Evolutionary conservation across 2,888 invertebrate genomes (phyloP).

Genomic region (Gymnocheta viridis): DNA sequence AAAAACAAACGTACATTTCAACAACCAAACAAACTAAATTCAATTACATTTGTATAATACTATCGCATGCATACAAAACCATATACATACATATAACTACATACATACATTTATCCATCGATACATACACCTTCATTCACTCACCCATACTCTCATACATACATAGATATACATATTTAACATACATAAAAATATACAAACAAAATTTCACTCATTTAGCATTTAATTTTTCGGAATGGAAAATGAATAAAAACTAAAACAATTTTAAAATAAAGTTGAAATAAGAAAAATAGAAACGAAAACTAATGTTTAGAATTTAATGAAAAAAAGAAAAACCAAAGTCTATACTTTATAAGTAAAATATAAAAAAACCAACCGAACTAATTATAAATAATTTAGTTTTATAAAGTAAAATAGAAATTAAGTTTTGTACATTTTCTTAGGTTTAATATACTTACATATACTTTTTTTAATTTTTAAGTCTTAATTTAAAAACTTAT

Average conservation of each 20-base stretch:
- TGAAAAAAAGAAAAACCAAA: conserved; percentile 70
- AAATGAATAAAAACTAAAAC: conserved; percentile 47
- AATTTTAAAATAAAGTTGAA: conserved; percentile 20
- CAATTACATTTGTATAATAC: conserved; percentile 69
- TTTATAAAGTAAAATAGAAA: conserved; percentile 31
- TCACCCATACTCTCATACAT: conserved; percentile 36
- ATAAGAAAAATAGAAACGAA: conserved; percentile 23
- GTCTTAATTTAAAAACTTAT: conserved; percentile 61
- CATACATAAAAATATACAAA: not conserved
- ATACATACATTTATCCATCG: not conserved
- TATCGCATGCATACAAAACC: conserved; percentile 51
- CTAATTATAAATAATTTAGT: conserved; percentile 41
- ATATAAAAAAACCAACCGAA: conserved; percentile 10
- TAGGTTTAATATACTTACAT: too few relatives aligned
- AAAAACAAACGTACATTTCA: conserved; percentile 55
- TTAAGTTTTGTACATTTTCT: conserved; percentile 63
- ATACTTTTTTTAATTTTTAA: conserved; percentile 54
- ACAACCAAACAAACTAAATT: conserved; percentile 46
- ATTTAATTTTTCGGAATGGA: conserved; percentile 59
- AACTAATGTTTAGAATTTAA: conserved; percentile 68
- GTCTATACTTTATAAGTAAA: conserved; percentile 67
- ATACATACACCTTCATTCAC: conserved; percentile 36
- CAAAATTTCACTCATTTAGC: conserved; percentile 53
- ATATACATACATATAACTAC: conserved; percentile 8
- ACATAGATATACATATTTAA: conserved; percentile 2